These are phyloP conservation scores for Triplophysa tibetana DNA, from an alignment of 2,113 vertebrate genomes.

Conservation along the genomic window DNA sequence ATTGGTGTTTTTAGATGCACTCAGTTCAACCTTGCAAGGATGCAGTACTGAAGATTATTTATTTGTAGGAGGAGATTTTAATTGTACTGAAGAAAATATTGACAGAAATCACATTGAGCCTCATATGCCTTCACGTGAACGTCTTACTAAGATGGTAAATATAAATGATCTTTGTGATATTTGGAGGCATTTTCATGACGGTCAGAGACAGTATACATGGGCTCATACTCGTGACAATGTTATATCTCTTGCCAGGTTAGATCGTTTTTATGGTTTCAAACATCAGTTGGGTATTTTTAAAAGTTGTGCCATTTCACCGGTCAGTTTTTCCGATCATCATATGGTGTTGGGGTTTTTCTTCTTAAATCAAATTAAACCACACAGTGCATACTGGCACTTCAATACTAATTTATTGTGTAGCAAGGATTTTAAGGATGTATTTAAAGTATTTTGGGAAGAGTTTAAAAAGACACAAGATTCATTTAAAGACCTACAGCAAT, in stretches of 20 bases:
- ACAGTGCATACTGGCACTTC: not conserved
- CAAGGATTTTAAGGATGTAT: not conserved
- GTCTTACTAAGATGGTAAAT: not conserved
- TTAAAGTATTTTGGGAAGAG: not conserved
- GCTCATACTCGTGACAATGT: not conserved
- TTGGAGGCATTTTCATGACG: conserved; percentile 27
- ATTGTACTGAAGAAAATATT: not conserved
- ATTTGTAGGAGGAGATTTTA: not conserved
- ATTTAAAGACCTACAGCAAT: conserved; percentile 11
- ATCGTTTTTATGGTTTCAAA: not conserved
- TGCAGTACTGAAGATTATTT: not conserved
- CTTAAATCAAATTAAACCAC: not conserved
- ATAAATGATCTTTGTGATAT: not conserved
- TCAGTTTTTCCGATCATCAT: conserved; percentile 2
- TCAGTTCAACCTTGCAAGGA: not conserved
- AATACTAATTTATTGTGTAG: not conserved
- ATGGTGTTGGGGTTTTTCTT: not conserved
- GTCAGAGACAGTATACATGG: not conserved
- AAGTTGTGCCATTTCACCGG: not conserved
- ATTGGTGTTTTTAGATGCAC: not conserved
- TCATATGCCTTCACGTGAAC: not conserved
- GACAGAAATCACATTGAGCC: not conserved
- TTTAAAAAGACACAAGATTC: not conserved
- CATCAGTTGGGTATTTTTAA: not conserved
- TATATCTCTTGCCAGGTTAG: not conserved